Percentiles rank a stretch among this genome's conserved stretches.
Conservation (phyloP, 2,113 vertebrate species). For the Rallus limicola region DNA sequence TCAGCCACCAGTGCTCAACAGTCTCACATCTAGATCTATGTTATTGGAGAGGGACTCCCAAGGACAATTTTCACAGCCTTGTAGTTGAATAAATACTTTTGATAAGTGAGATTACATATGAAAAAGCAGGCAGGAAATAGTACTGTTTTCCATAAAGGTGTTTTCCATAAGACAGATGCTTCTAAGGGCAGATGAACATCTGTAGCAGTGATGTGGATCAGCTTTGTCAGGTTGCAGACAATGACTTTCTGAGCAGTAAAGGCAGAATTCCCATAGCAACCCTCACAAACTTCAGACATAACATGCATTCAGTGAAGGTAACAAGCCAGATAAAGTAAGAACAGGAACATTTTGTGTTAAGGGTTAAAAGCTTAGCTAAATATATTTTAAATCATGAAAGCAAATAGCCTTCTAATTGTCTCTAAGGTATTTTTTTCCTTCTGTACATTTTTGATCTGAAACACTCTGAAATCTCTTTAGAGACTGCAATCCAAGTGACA, state of each 20-base stretch:
- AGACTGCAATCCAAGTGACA: background rate
- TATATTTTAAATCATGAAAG: background rate
- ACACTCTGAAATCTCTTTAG: background rate
- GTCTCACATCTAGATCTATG: background rate
- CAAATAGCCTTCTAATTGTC: background rate
- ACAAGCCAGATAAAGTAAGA: background rate
- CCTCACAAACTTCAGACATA: background rate
- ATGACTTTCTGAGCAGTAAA: background rate
- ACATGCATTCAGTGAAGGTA: background rate
- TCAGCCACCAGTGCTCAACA: background rate
- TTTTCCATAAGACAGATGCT: background rate
- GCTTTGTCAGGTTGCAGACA: background rate
- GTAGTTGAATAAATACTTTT: background rate
- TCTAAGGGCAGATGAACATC: background rate
- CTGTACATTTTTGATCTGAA: background rate
- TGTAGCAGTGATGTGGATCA: background rate
- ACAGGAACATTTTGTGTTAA: background rate
- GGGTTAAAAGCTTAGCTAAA: background rate
- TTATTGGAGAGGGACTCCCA: background rate
- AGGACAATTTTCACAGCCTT: background rate
- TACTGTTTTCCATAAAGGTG: background rate
- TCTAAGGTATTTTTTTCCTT: background rate
- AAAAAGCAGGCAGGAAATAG: background rate
- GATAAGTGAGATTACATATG: background rate
- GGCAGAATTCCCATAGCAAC: constrained; percentile 26